Conservation (phyloP, 2,797 vertebrate species). For the Prunella strophiata region DNA sequence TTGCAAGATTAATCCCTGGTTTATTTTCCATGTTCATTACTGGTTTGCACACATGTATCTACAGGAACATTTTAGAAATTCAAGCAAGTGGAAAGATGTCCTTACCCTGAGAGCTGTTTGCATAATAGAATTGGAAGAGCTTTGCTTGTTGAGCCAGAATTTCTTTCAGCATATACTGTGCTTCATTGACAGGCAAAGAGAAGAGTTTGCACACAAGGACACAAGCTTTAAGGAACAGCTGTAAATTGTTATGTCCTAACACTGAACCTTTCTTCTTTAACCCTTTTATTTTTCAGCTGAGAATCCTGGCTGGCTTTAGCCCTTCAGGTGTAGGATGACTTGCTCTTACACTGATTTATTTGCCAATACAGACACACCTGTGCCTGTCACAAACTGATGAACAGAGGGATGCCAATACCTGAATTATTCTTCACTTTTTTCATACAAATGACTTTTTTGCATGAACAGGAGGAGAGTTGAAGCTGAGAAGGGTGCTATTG, state of each 20-base stretch:
- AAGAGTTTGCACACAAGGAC: neutral
- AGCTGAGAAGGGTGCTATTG: neutral
- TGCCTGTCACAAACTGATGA: neutral
- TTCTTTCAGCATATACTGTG: neutral
- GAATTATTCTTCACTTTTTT: neutral
- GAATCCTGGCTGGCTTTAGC: neutral
- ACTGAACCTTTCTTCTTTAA: neutral
- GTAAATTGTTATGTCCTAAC: neutral
- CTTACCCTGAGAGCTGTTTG: neutral
- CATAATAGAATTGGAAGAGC: neutral
- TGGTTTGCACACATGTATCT: neutral
- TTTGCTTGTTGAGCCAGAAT: neutral
- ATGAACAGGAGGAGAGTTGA: neutral
- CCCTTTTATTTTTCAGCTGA: neutral
- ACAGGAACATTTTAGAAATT: neutral
- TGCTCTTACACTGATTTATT: neutral
- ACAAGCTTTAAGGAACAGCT: neutral
- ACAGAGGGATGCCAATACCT: neutral
- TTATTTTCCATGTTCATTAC: neutral
- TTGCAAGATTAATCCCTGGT: neutral
- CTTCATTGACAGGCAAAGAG: neutral
- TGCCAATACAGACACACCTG: neutral
- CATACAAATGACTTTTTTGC: neutral
- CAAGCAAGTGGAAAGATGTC: neutral
- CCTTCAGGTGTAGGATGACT: neutral